These are phyloP conservation scores for Gymnobelideus leadbeateri DNA, from an alignment of 2,113 vertebrate species.

Conservation along the genomic window DNA sequence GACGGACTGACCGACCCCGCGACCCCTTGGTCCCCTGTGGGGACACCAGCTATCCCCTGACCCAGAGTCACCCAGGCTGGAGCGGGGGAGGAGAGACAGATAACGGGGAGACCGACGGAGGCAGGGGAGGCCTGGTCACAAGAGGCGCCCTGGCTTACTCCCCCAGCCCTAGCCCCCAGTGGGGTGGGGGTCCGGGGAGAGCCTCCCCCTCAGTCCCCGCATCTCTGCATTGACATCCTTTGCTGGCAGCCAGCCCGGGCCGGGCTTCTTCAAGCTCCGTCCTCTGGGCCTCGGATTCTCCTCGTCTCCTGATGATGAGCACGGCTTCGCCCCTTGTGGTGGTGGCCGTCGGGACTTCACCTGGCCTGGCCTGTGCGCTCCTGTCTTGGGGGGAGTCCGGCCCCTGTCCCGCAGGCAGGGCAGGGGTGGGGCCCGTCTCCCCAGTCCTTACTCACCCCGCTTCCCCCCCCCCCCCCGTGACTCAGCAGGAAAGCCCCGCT, in stretches of 20 bases:
- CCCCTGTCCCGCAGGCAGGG: background rate
- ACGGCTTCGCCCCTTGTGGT: too few relatives aligned
- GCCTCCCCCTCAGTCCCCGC: background rate
- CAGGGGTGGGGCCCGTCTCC: background rate
- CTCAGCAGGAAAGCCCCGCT: background rate
- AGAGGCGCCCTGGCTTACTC: too few relatives aligned
- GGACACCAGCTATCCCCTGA: conserved; percentile 49
- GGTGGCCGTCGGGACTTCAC: background rate
- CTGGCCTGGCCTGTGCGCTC: background rate
- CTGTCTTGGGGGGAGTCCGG: background rate
- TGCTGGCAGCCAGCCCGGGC: background rate
- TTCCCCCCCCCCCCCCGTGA: background rate
- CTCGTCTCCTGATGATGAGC: background rate
- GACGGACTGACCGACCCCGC: conserved; percentile 2
- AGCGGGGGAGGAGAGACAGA: background rate
- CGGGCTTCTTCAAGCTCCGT: background rate
- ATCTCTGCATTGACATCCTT: background rate
- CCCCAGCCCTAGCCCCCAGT: too few relatives aligned
- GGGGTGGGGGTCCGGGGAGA: background rate
- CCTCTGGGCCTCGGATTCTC: background rate
- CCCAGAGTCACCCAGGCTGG: background rate
- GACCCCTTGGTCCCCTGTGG: conserved; percentile 33
- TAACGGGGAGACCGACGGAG: too few relatives aligned
- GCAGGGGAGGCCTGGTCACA: too few relatives aligned
- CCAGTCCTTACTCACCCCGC: background rate